Evolutionary conservation across 2,113 vertebrate species (phyloP).

Genomic region (Odontophorus gujanensis): DNA sequence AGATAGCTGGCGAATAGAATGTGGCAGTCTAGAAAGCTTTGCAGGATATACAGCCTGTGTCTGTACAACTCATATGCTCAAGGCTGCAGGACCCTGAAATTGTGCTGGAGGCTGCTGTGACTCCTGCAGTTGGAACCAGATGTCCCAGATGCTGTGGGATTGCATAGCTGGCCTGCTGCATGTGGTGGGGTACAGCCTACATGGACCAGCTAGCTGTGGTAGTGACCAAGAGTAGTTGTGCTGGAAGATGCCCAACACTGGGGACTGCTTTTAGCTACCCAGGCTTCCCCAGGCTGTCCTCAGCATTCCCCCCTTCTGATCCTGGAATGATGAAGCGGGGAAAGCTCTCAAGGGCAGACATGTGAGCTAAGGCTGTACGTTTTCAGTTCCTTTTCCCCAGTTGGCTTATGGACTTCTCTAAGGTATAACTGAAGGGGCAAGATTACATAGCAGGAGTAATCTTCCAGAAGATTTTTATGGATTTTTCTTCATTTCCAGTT

Average conservation of each 20-base stretch:
- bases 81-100: background rate
- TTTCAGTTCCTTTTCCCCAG: background rate
- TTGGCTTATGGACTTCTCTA: background rate
- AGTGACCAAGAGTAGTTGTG: background rate
- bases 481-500: slow-evolving; percentile 2
- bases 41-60: background rate
- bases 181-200: background rate
- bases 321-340: background rate
- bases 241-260: background rate
- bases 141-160: background rate
- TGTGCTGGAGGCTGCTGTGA: accelerated
- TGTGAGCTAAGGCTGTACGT: background rate
- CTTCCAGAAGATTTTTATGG: background rate
- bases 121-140: accelerated
- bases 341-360: background rate
- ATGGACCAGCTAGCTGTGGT: accelerated
- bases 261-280: background rate
- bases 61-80: background rate
- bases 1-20: background rate
- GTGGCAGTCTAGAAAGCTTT: background rate
- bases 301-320: background rate
- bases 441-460: background rate
- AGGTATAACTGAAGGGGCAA: background rate
- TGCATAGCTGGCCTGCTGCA: background rate
- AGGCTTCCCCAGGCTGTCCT: background rate